phyloP scores from a whole-genome alignment of 2,797 vertebrate species.

The Acipenser transmontanus region DNA sequence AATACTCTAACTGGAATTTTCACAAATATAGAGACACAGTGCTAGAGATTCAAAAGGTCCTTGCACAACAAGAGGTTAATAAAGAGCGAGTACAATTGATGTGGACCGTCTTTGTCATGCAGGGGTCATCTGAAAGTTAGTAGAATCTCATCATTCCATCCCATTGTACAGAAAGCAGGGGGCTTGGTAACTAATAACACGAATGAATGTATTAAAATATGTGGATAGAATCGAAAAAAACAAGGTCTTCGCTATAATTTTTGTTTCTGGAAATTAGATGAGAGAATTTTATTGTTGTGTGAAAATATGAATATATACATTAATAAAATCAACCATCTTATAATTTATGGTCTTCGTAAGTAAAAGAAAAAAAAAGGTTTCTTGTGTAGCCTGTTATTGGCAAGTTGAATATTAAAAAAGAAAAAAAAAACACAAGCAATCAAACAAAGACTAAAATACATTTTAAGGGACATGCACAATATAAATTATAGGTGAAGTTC shows the following conservation, averaged over 20 bases:
- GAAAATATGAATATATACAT: background rate
- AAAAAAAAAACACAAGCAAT: conserved; percentile 44
- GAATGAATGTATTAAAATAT: conserved; percentile 23
- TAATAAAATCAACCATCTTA: background rate
- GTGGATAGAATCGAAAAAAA: conserved; percentile 26
- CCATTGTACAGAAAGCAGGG: conserved; percentile 41
- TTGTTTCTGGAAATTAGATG: background rate
- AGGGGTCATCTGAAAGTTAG: conserved; percentile 98
- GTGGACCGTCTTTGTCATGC: conserved; percentile 84
- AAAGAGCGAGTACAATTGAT: conserved; percentile 70
- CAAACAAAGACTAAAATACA: conserved; percentile 40
- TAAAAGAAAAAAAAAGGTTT: too few relatives aligned
- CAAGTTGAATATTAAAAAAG: background rate
- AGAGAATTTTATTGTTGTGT: background rate
- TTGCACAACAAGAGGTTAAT: conserved; percentile 60
- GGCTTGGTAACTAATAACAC: conserved; percentile 44
- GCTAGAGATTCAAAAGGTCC: conserved; percentile 65
- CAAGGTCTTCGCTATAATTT: background rate
- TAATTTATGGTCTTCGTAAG: too few relatives aligned
- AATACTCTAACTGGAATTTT: conserved; percentile 38
- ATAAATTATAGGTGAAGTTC: too few relatives aligned
- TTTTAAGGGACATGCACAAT: too few relatives aligned
- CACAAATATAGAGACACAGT: conserved; percentile 45
- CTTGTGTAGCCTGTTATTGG: too few relatives aligned
- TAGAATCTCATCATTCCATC: conserved; percentile 79